Conservation (phyloP, 2,797 vertebrate species). For the Chaunax sp. region DNA sequence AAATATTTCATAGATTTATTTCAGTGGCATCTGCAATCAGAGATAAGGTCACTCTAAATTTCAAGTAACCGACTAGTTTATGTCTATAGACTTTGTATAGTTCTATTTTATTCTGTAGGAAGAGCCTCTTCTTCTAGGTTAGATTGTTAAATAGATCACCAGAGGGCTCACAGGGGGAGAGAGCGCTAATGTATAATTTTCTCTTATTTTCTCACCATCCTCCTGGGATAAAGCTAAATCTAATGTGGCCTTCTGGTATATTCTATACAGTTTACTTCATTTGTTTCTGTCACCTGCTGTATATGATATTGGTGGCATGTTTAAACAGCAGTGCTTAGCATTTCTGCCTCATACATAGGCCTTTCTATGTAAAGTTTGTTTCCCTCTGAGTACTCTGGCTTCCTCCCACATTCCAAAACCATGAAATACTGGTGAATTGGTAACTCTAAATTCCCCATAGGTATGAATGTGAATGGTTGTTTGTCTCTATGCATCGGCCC, state of each 20-base stretch:
- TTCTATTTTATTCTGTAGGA: conserved; percentile 5
- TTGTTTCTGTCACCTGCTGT: not conserved
- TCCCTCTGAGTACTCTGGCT: too few relatives aligned
- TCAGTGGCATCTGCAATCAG: conserved; percentile 2
- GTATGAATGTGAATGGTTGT: too few relatives aligned
- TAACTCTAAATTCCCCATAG: too few relatives aligned
- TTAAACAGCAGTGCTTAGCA: too few relatives aligned
- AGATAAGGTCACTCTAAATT: conserved; percentile 24
- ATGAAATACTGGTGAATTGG: too few relatives aligned
- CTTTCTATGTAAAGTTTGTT: too few relatives aligned
- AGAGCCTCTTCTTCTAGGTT: not conserved
- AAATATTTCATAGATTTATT: conserved; percentile 25
- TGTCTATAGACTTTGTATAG: not conserved
- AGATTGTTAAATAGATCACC: conserved; percentile 2
- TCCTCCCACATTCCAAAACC: too few relatives aligned
- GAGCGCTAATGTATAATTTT: conserved; percentile 15
- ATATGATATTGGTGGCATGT: too few relatives aligned
- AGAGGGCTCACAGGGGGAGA: conserved; percentile 1
- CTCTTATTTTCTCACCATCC: too few relatives aligned
- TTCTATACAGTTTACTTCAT: conserved; percentile 12
- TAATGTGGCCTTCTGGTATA: conserved; percentile 4
- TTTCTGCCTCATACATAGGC: too few relatives aligned
- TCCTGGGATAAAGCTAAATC: conserved; percentile 11
- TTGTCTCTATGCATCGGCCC: too few relatives aligned
- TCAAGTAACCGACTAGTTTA: not conserved